Base-by-base conservation (phyloP, 2,888 invertebrate species). In the Oegoconia quadripuncta region DNA sequence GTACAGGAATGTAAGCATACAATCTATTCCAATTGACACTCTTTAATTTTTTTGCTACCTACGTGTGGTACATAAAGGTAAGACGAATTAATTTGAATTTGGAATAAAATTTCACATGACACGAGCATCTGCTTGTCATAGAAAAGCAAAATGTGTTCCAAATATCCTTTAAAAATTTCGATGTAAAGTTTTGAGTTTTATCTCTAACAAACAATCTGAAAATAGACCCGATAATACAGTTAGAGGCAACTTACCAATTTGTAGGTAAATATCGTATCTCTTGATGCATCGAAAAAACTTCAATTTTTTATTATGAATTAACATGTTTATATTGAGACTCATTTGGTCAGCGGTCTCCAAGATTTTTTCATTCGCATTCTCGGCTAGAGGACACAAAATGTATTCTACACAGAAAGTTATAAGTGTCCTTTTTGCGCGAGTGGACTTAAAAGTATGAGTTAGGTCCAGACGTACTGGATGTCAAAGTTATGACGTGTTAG, bases 401-500 rank as follows among this genome's bases (percentile, higher is more conserved):
- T 46, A 34, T 50, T 54, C 51, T 74, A 64, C 33, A 1, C 1
- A 2, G 16, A 3, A 13, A 8, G 4, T 4, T 14, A 13, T 41
- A 30, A 33, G 3, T 61, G 48, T 47, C 38, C 44, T 50, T 62
- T 58, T 71, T 28, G 50, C 42, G 18, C 56, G 41, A 34, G 15
- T 27, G 5, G 17, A 29, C n/a, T n/a, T 28, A 49, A 51, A 60
- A 59, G 56, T 52, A 55, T 60, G 59, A 61, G 66, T 76, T 69
- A 76, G 69, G 74, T 76, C 69, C 80, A 74, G 63, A 55, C 78
- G 69, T 70, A 59, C 75, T 81, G 83, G 77, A 84, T 84, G 84
- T 87, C 87, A 87, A 87, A 87, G 82, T 86, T 88, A 88, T 86
- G 86, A 88, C 84, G 87, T 86, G 87, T 88, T 88, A 86, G 88